phyloP scores from a whole-genome alignment of 1,140 invertebrate species.

The Bathynomus jamesi region DNA sequence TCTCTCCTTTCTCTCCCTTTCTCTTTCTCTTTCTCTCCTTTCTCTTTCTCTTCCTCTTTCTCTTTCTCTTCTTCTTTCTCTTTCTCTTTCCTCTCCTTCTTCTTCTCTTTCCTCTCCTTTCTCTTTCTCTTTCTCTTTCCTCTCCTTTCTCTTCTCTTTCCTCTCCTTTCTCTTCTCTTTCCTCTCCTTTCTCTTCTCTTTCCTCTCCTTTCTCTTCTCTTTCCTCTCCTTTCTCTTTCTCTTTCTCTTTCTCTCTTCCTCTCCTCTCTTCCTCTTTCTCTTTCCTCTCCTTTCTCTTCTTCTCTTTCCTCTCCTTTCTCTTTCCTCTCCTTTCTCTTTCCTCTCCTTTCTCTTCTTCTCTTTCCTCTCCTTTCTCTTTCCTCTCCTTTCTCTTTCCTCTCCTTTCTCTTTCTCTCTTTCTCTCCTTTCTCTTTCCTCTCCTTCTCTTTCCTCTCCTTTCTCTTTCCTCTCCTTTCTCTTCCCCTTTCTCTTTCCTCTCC shows the following conservation, averaged over 20 bases:
- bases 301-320: not conserved
- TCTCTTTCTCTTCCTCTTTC: conserved; percentile 1
- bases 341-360: not conserved
- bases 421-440: not conserved
- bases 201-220: not conserved
- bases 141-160: not conserved
- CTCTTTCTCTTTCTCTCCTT: not conserved
- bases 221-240: not conserved
- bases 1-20: no score
- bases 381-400: not conserved
- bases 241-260: not conserved
- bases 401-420: not conserved
- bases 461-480: not conserved
- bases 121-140: not conserved
- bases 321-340: not conserved
- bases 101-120: not conserved
- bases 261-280: not conserved
- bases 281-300: not conserved
- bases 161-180: not conserved
- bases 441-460: not conserved
- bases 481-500: not conserved
- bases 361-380: not conserved
- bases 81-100: not conserved
- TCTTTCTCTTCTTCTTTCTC: not conserved
- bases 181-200: not conserved